Conservation (phyloP, 1,140 invertebrate species). For the Cecropterus lyciades region DNA sequence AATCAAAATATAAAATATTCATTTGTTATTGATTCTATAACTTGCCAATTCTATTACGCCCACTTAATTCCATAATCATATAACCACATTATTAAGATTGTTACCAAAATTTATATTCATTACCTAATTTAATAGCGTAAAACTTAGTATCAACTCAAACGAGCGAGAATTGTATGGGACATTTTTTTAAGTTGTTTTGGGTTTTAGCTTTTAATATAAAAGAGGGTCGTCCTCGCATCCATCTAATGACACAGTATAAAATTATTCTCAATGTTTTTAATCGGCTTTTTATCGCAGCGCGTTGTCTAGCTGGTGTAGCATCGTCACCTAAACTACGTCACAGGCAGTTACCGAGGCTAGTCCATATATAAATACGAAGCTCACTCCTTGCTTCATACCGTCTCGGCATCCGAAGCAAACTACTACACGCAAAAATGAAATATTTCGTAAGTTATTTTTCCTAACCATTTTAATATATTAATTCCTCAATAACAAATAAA, state of each 20-base stretch:
- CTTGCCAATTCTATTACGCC: conserved; percentile 11
- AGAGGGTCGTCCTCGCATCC: conserved; percentile 13
- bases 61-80: background rate
- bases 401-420: conserved; percentile 23
- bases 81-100: too few relatives aligned
- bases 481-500: background rate
- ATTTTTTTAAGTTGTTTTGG: background rate
- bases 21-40: conserved; percentile 26
- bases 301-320: background rate
- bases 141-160: background rate
- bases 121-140: too few relatives aligned
- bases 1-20: conserved; percentile 16
- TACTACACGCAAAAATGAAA: conserved; percentile 42
- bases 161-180: conserved; percentile 6
- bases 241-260: conserved; percentile 3
- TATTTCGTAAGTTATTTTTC: conserved; percentile 37
- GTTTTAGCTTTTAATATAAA: background rate
- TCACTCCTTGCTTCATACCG: conserved; percentile 22
- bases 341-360: background rate
- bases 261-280: conserved; percentile 11
- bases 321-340: conserved; percentile 20
- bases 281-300: background rate
- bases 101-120: background rate
- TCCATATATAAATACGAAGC: conserved; percentile 39
- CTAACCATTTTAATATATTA: too few relatives aligned